Percentiles rank a stretch among this genome's conserved stretches.
Conservation (phyloP, 2,888 invertebrate genomes). For the Drosophila antonietae region DNA sequence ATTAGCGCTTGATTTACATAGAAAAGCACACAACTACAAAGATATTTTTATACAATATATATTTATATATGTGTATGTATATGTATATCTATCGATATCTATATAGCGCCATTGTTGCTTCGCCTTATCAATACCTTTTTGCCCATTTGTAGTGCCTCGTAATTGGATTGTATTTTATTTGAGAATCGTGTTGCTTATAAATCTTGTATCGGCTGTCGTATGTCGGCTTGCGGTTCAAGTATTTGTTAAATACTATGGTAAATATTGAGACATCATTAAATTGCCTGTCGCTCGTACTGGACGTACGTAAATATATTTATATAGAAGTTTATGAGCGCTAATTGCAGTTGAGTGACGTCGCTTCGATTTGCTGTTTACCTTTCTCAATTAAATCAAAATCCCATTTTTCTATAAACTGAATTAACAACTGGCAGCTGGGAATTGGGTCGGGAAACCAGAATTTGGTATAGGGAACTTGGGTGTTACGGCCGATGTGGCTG, state of each 20-base stretch:
- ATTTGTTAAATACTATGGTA: conserved; percentile 56
- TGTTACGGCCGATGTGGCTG: background rate
- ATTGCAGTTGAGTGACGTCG: conserved; percentile 60
- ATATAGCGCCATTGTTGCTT: background rate
- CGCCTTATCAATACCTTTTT: conserved; percentile 9
- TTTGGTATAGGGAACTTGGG: background rate
- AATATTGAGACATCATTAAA: conserved; percentile 74
- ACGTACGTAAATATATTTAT: conserved; percentile 33
- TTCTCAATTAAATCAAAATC: conserved; percentile 10
- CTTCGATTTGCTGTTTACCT: conserved; percentile 16
- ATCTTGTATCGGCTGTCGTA: conserved; percentile 34
- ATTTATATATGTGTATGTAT: conserved; percentile 28
- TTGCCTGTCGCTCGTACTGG: conserved; percentile 36
- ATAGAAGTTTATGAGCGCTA: conserved; percentile 52
- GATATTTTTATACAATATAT: background rate
- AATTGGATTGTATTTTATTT: conserved; percentile 32
- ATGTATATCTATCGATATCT: conserved; percentile 29
- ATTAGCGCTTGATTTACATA: conserved; percentile 54
- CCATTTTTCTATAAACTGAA: conserved; percentile 5
- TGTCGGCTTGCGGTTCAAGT: conserved; percentile 28
- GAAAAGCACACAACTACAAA: background rate
- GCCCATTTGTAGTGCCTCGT: background rate
- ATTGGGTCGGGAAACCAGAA: background rate
- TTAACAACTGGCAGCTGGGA: conserved; percentile 7
- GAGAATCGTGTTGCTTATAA: conserved; percentile 57